Evolutionary conservation across 2,797 vertebrate genomes (phyloP).

Genomic region (Carapus acus): DNA sequence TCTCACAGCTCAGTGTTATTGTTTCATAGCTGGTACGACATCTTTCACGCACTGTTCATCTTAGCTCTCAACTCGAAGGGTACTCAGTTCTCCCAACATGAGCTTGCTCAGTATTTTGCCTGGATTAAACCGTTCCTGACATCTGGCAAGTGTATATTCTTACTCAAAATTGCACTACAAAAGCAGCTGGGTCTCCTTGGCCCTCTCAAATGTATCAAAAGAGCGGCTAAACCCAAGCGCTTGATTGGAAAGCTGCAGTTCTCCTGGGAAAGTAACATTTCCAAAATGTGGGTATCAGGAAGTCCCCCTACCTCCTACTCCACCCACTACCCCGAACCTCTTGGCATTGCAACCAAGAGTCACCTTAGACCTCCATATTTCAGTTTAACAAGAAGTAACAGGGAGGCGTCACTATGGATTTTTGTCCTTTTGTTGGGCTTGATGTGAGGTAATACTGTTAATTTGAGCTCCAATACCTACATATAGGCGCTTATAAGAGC

Average conservation of each 20-base stretch:
- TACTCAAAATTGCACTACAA: slow-evolving; percentile 46
- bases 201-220: slow-evolving; percentile 46
- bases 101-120: slow-evolving; percentile 32
- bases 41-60: slow-evolving; percentile 20
- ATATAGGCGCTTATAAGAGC: slow-evolving; percentile 43
- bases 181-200: slow-evolving; percentile 38
- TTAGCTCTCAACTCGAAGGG: slow-evolving; percentile 14
- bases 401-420: slow-evolving; percentile 29
- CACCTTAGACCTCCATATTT: slow-evolving; percentile 30
- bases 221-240: slow-evolving; percentile 36
- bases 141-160: slow-evolving; percentile 57
- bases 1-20: slow-evolving; percentile 1
- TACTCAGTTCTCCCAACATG: slow-evolving; percentile 21
- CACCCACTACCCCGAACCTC: slow-evolving; percentile 15
- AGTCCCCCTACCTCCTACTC: too few relatives aligned
- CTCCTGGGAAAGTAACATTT: slow-evolving; percentile 49
- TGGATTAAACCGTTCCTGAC: slow-evolving; percentile 48
- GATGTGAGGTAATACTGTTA: slow-evolving; percentile 60
- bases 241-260: slow-evolving; percentile 54
- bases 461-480: slow-evolving; percentile 47
- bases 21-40: not conserved
- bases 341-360: slow-evolving; percentile 7
- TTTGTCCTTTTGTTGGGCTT: slow-evolving; percentile 37
- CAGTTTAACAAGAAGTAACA: not conserved
- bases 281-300: slow-evolving; percentile 44